Evolutionary conservation across 1,140 invertebrate species (phyloP).

Genomic region (Plutomurus gul): DNA sequence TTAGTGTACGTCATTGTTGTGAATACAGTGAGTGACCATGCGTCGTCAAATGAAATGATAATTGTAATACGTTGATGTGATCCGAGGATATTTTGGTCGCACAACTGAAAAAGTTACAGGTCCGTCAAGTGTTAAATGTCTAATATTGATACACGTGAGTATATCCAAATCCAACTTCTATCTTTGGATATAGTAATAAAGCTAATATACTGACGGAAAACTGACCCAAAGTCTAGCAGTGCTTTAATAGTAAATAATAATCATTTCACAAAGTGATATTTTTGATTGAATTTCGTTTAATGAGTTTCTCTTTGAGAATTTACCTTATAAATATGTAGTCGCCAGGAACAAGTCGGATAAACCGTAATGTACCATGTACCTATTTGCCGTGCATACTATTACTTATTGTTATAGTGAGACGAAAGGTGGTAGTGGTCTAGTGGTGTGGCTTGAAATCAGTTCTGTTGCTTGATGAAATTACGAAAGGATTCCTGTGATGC

Average conservation of each 20-base stretch:
- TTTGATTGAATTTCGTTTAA: slow-evolving; percentile 19
- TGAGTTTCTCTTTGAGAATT: slow-evolving; percentile 24
- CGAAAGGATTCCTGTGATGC: neutral
- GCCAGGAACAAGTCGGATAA: neutral
- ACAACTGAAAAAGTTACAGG: no score
- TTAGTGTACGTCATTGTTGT: neutral
- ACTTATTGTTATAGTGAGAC: neutral
- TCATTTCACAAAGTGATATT: slow-evolving; percentile 16
- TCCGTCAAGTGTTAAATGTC: no score
- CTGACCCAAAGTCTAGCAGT: neutral
- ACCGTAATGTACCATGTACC: neutral
- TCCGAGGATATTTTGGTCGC: no score
- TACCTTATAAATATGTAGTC: neutral
- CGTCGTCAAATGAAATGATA: neutral
- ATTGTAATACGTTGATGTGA: neutral
- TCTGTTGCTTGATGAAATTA: neutral
- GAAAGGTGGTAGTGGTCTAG: no score
- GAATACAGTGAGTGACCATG: neutral
- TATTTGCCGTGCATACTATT: neutral
- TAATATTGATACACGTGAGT: no score
- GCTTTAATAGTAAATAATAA: neutral
- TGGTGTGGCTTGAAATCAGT: slow-evolving; percentile 9
- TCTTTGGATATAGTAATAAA: no score
- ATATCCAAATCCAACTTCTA: no score
- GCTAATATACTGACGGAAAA: neutral